phyloP scores from a whole-genome alignment of 2,888 invertebrate species.

The Athalia cordata region DNA sequence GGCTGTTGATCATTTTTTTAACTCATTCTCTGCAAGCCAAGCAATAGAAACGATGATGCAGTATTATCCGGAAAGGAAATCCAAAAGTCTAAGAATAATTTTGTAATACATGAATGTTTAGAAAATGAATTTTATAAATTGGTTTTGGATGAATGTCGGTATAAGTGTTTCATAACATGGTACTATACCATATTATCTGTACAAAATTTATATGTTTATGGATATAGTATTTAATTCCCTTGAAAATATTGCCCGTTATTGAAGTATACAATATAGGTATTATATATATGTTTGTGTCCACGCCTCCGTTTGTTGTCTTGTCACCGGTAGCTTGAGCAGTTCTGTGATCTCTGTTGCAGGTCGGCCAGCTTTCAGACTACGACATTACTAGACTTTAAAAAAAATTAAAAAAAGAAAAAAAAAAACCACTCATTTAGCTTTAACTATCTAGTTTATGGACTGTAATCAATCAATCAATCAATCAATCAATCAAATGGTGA shows the following conservation, averaged over 20 bases:
- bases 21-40: too few species aligned
- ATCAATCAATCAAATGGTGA: constrained; percentile 62
- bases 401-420: constrained; percentile 49
- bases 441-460: constrained; percentile 65
- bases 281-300: constrained; percentile 17
- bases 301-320: constrained; percentile 53
- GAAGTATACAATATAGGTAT: not conserved
- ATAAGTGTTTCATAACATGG: constrained; percentile 7
- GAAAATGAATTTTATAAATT: not conserved
- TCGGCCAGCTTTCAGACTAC: constrained; percentile 75
- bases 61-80: not conserved
- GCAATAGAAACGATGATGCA: not conserved
- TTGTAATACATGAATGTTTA: constrained; percentile 7
- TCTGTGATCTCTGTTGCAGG: constrained; percentile 73
- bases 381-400: constrained; percentile 73
- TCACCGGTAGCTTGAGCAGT: constrained; percentile 68
- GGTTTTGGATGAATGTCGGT: not conserved
- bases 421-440: constrained; percentile 61
- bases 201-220: not conserved
- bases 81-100: not conserved
- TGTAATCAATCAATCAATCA: constrained; percentile 58
- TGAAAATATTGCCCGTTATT: not conserved
- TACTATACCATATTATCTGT: not conserved
- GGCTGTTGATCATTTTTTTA: too few species aligned
- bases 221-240: not conserved